Evolutionary conservation across 2,888 invertebrate species (phyloP).

Genomic region (Litoditis marina): DNA sequence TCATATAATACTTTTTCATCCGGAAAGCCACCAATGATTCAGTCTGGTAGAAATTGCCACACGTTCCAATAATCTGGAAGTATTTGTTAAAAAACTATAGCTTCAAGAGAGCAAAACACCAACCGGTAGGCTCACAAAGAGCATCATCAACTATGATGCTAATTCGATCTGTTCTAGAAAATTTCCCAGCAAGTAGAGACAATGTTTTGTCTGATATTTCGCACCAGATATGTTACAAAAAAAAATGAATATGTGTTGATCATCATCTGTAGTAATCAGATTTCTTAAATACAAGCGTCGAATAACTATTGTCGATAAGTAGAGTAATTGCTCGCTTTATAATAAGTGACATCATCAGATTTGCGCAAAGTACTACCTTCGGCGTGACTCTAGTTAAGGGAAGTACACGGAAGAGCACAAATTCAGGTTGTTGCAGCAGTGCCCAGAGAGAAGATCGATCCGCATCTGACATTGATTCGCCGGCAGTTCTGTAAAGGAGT

Average conservation of each 20-base stretch:
- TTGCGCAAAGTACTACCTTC: no score
- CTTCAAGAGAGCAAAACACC: not conserved
- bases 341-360: no score
- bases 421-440: slow-evolving; percentile 59
- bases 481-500: slow-evolving; percentile 23
- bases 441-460: slow-evolving; percentile 58
- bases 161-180: no score
- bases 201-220: no score
- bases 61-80: slow-evolving; percentile 61
- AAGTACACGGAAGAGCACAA: slow-evolving; percentile 54
- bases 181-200: no score
- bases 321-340: no score
- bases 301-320: no score
- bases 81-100: no score
- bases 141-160: not conserved
- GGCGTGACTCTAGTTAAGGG: slow-evolving; percentile 58
- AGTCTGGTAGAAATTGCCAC: slow-evolving; percentile 65
- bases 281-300: no score
- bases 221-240: no score
- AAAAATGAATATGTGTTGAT: no score
- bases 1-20: slow-evolving; percentile 61
- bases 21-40: slow-evolving; percentile 62
- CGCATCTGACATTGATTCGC: slow-evolving; percentile 39
- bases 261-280: no score
- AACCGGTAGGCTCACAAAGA: not conserved